These are phyloP conservation scores for Columba janthina DNA, from an alignment of 2,113 vertebrate species.

Conservation along the genomic window DNA sequence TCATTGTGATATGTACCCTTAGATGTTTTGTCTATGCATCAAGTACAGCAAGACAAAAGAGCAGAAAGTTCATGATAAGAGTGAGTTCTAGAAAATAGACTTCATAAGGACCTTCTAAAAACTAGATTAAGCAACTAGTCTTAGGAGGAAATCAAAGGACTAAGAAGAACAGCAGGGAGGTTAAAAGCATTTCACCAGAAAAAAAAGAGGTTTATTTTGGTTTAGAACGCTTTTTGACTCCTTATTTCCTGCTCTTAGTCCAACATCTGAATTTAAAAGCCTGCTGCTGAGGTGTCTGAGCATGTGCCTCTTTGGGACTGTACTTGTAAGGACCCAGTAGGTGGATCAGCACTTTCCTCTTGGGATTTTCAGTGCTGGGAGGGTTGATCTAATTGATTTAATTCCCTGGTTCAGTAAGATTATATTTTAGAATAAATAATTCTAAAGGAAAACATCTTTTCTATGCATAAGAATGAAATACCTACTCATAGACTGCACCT, in stretches of 20 bases:
- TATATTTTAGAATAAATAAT: neutral
- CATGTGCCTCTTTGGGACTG: neutral
- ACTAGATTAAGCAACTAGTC: neutral
- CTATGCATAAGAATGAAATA: neutral
- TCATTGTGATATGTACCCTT: neutral
- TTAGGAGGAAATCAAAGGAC: accelerated
- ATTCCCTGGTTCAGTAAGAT: neutral
- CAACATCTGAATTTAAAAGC: neutral
- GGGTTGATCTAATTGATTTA: neutral
- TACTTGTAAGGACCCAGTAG: neutral
- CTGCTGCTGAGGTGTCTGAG: neutral
- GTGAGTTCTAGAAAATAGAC: neutral
- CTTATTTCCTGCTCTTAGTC: neutral
- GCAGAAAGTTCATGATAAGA: neutral
- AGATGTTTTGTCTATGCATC: neutral
- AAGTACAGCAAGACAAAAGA: neutral
- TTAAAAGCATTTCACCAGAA: neutral
- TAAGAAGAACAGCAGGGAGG: neutral
- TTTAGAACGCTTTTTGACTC: neutral
- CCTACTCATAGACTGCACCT: neutral
- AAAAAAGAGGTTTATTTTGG: neutral
- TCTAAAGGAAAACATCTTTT: neutral
- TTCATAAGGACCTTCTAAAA: neutral
- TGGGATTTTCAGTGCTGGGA: neutral
- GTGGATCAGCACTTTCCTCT: neutral